Evolutionary conservation across 1,140 invertebrate species (phyloP).

Genomic region (Oedothorax gibbosus): DNA sequence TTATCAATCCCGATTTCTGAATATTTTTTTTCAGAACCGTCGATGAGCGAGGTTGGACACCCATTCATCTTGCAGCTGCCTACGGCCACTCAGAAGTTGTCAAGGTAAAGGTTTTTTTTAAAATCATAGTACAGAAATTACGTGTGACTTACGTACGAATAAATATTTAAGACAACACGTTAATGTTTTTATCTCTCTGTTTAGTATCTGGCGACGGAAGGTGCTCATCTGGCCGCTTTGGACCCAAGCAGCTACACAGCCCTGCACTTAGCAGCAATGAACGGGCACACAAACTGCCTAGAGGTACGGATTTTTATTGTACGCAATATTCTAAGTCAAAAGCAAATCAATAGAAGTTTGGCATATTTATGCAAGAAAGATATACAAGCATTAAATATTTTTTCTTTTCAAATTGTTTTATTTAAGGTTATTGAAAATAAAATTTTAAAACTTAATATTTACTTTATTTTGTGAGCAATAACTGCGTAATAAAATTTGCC

Average conservation of each 20-base stretch:
- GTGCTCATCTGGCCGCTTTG: conserved; percentile 62
- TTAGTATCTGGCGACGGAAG: conserved; percentile 60
- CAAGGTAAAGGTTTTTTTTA: conserved; percentile 42
- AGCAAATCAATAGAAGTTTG: too few species aligned
- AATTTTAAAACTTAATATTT: too few species aligned
- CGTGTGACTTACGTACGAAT: background rate
- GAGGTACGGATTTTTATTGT: conserved; percentile 31
- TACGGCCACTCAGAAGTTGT: conserved; percentile 84
- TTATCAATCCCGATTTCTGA: background rate
- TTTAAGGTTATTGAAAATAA: too few species aligned
- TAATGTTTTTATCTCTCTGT: background rate
- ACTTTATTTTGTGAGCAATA: too few species aligned
- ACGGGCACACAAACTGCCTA: conserved; percentile 67
- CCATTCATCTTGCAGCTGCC: conserved; percentile 93
- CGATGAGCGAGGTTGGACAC: conserved; percentile 81
- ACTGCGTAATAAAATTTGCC: too few species aligned
- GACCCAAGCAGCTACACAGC: conserved; percentile 68
- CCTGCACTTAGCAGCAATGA: conserved; percentile 68
- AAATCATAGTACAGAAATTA: background rate
- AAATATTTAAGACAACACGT: too few species aligned
- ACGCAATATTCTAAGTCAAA: too few species aligned
- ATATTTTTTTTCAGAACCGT: conserved; percentile 73
- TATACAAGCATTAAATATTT: too few species aligned
- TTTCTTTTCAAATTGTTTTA: too few species aligned
- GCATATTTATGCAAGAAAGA: too few species aligned